A percentile compares a stretch with the other conserved stretches of the same genome.
Evolutionary conservation across 2,888 invertebrate genomes (phyloP).

Genomic region (Carabus problematicus): DNA sequence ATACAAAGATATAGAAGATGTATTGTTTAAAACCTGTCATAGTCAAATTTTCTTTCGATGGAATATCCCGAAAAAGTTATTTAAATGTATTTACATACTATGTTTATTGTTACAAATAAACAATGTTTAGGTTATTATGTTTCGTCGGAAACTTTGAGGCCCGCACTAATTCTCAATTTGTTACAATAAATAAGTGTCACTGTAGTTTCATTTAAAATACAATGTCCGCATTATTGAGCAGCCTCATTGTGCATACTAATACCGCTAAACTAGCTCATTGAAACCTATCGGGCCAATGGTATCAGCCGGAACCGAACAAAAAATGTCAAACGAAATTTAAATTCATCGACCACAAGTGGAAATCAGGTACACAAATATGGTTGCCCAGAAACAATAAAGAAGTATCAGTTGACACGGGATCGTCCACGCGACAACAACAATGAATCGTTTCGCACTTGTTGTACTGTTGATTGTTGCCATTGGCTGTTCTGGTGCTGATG

Average conservation of each 20-base stretch:
- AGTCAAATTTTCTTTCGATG: no score
- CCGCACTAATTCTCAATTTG: no score
- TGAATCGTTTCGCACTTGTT: conserved; percentile 6
- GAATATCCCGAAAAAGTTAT: no score
- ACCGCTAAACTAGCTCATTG: conserved; percentile 3
- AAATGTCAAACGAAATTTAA: conserved; percentile 15
- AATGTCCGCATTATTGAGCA: conserved; percentile 6
- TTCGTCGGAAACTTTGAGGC: no score
- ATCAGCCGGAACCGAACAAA: not conserved
- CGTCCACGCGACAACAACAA: not conserved
- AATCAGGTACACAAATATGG: conserved; percentile 32
- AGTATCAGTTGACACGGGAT: not conserved
- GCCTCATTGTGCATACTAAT: conserved; percentile 7
- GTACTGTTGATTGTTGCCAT: conserved; percentile 10
- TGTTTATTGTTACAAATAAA: no score
- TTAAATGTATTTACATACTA: no score
- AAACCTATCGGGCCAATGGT: conserved; percentile 1
- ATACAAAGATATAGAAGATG: no score
- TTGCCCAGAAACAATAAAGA: conserved; percentile 8
- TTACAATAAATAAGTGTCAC: no score
- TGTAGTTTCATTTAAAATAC: conserved; percentile 9
- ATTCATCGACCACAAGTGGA: conserved; percentile 21
- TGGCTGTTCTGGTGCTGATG: conserved; percentile 48
- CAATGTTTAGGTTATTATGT: no score
- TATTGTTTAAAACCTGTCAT: no score